Percentiles rank a stretch among this genome's conserved stretches.
These are phyloP conservation scores for Notothenia coriiceps DNA, from an alignment of 2,113 vertebrate species.

Conservation along the genomic window DNA sequence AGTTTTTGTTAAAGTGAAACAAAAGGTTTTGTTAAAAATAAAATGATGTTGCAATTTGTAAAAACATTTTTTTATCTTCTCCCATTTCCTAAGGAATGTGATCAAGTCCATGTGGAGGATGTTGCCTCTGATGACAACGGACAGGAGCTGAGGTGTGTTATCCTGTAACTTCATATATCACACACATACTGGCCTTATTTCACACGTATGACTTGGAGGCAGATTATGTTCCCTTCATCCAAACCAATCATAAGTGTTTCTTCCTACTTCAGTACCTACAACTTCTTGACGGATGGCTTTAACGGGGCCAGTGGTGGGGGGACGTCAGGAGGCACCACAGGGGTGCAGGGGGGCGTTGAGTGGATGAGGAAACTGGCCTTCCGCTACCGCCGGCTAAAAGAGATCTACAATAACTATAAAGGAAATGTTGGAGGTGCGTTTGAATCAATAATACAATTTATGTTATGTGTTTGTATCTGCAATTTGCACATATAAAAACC, in stretches of 20 bases:
- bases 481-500: too few relatives aligned
- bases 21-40: too few relatives aligned
- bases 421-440: slow-evolving; percentile 91
- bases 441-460: neutral
- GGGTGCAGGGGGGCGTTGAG: slow-evolving; percentile 95
- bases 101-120: slow-evolving; percentile 98
- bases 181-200: neutral
- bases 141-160: slow-evolving; percentile 93
- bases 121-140: slow-evolving; percentile 98
- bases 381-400: slow-evolving; percentile 94
- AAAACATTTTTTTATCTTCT: slow-evolving; percentile 48
- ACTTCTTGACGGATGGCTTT: slow-evolving; percentile 94
- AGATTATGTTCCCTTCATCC: neutral
- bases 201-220: neutral
- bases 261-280: slow-evolving; percentile 89
- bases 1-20: too few relatives aligned
- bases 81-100: slow-evolving; percentile 88
- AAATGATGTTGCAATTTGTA: neutral
- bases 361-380: slow-evolving; percentile 99
- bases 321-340: slow-evolving; percentile 84
- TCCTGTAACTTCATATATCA: too few relatives aligned
- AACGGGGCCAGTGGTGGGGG: slow-evolving; percentile 86
- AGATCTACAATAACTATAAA: slow-evolving; percentile 95
- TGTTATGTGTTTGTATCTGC: too few relatives aligned
- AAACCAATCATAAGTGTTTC: neutral